phyloP scores from a whole-genome alignment of 2,888 invertebrate species.

The Ligdia adustata region DNA sequence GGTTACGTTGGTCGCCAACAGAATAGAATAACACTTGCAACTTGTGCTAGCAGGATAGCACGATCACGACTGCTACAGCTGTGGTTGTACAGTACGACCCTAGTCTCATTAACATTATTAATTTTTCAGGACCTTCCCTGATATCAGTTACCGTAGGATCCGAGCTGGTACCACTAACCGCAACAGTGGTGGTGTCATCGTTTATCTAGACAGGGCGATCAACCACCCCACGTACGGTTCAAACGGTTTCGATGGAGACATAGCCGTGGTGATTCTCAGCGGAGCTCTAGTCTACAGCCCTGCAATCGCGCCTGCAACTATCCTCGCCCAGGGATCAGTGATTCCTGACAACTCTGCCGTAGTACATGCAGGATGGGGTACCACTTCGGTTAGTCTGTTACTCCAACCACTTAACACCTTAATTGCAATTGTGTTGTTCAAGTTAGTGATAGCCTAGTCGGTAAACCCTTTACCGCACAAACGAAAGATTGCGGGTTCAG shows the following conservation, averaged over 20 bases:
- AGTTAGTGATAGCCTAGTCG: no score
- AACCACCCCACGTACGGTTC: conserved; percentile 34
- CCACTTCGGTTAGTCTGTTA: conserved; percentile 37
- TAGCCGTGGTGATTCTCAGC: conserved; percentile 30
- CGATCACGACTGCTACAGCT: no score
- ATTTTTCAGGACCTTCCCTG: conserved; percentile 29
- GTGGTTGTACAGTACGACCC: no score
- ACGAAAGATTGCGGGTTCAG: no score
- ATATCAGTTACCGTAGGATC: conserved; percentile 30
- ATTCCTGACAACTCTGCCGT: conserved; percentile 31
- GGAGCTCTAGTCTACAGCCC: conserved; percentile 19
- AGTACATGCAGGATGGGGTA: conserved; percentile 38
- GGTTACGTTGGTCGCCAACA: no score
- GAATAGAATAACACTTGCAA: no score
- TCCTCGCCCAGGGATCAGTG: conserved; percentile 30
- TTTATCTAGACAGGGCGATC: conserved; percentile 12
- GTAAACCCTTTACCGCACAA: no score
- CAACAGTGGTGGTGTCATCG: conserved; percentile 30
- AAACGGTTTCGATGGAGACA: conserved; percentile 31
- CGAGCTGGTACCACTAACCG: conserved; percentile 40
- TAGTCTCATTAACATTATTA: no score
- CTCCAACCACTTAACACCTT: no score
- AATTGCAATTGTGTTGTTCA: no score
- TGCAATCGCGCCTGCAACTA: conserved; percentile 25
- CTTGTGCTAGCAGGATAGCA: no score